Percentiles rank a stretch among this genome's conserved stretches.
Evolutionary conservation across 2,113 vertebrate species (phyloP).

Genomic region (Uria lomvia): DNA sequence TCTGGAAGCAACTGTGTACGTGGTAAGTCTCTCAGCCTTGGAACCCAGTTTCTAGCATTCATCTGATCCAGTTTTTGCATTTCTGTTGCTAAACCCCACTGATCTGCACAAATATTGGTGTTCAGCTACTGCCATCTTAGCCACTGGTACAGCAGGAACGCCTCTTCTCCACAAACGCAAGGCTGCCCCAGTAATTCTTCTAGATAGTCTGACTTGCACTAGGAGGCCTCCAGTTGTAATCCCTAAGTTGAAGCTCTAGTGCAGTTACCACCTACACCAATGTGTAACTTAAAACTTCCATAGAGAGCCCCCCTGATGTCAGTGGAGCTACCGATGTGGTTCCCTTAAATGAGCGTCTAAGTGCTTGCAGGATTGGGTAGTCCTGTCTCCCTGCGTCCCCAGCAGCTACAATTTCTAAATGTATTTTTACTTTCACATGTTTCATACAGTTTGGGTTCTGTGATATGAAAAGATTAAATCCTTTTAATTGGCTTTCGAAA

Average conservation of each 20-base stretch:
- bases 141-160: not conserved
- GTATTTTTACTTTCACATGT: not conserved
- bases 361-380: not conserved
- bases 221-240: not conserved
- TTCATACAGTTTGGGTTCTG: not conserved
- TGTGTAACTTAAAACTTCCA: not conserved
- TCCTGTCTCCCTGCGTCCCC: not conserved
- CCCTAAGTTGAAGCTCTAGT: not conserved
- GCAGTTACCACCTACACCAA: constrained; percentile 9
- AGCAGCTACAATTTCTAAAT: not conserved
- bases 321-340: not conserved
- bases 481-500: constrained; percentile 44
- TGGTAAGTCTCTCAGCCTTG: not conserved
- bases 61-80: constrained; percentile 1
- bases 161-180: not conserved
- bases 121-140: constrained; percentile 5
- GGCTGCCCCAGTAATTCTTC: not conserved
- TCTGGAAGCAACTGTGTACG: not conserved
- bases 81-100: not conserved
- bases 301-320: not conserved
- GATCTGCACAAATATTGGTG: not conserved
- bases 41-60: constrained; percentile 37
- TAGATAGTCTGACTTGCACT: not conserved
- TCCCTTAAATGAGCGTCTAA: not conserved
- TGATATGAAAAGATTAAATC: not conserved